Evolutionary conservation across 2,888 invertebrate species (phyloP).

Genomic region (Drosophila setosimentum): DNA sequence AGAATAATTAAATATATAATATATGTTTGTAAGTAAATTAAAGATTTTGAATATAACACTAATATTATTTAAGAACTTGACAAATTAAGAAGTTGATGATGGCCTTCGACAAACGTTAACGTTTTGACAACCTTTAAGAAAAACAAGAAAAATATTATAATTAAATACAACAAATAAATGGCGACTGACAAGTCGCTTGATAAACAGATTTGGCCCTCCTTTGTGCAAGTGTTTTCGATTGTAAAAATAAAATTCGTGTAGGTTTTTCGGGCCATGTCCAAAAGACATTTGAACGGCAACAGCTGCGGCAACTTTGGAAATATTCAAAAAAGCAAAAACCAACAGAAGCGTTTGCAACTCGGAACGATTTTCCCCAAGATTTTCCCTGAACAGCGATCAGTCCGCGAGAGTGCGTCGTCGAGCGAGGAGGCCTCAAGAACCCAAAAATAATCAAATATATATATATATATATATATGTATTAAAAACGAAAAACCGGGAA

Average conservation of each 20-base stretch:
- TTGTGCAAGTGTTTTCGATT: constrained; percentile 2
- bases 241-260: constrained; percentile 71
- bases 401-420: constrained; percentile 81
- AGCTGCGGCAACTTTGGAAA: constrained; percentile 76
- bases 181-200: neutral
- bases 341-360: constrained; percentile 15
- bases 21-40: neutral
- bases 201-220: constrained; percentile 4
- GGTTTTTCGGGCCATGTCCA: constrained; percentile 68
- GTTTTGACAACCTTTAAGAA: neutral
- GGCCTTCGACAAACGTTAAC: neutral
- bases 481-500: constrained; percentile 32
- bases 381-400: constrained; percentile 62
- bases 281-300: constrained; percentile 64
- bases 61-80: neutral
- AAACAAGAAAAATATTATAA: neutral
- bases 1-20: neutral
- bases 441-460: neutral
- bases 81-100: neutral
- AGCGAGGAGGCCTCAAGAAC: constrained; percentile 59
- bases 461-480: neutral
- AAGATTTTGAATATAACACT: neutral
- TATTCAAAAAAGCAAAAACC: constrained; percentile 38
- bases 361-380: constrained; percentile 24
- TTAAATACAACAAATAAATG: neutral